These are phyloP conservation scores for Himalopsyche kuldschensis DNA, from an alignment of 2,888 invertebrate genomes.

Conservation along the genomic window DNA sequence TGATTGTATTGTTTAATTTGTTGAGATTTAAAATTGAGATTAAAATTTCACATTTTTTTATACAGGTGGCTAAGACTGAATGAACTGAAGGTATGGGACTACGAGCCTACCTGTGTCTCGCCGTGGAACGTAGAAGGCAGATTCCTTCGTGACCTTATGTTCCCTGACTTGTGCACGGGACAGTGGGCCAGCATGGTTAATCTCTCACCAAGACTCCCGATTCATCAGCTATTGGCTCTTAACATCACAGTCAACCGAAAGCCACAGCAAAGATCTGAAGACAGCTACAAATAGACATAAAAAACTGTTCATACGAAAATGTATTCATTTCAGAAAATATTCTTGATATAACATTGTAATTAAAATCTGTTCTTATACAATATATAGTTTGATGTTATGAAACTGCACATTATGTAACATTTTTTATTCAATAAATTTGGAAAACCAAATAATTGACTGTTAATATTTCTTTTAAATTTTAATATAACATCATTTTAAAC, in stretches of 20 bases:
- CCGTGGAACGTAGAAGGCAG: conserved; percentile 73
- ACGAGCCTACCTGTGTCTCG: conserved; percentile 70
- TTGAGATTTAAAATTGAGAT: no score
- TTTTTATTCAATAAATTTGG: no score
- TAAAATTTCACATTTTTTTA: background rate
- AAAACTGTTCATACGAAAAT: no score
- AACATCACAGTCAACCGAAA: conserved; percentile 58
- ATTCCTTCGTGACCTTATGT: conserved; percentile 67
- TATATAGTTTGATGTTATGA: no score
- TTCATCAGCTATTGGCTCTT: conserved; percentile 57
- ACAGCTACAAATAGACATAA: conserved; percentile 46
- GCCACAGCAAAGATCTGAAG: conserved; percentile 56
- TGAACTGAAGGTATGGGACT: conserved; percentile 69
- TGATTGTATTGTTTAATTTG: no score
- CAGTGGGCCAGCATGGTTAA: conserved; percentile 80
- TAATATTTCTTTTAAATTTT: no score
- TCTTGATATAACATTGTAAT: no score
- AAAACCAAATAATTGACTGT: no score
- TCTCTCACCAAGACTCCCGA: conserved; percentile 65
- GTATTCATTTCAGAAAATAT: no score
- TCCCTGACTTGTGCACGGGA: conserved; percentile 73
- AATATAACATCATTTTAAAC: no score
- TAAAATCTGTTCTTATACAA: no score
- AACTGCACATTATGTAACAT: no score
- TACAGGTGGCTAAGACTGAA: conserved; percentile 70